A percentile compares a stretch with the other conserved stretches of the same genome.
Evolutionary conservation across 2,888 invertebrate genomes (phyloP).

Genomic region (Hoplodrina blanda): DNA sequence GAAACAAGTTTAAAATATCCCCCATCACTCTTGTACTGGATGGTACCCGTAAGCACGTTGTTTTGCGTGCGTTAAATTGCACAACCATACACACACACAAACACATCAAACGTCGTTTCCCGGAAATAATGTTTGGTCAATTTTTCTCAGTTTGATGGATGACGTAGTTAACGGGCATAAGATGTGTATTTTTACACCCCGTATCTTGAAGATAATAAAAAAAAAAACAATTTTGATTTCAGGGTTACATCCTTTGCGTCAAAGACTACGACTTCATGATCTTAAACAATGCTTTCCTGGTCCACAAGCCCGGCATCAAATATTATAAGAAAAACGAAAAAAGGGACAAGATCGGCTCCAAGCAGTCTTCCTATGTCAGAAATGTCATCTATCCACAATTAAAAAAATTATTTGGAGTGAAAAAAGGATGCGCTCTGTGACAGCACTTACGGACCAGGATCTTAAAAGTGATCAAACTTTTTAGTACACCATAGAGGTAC

Average conservation of each 20-base stretch:
- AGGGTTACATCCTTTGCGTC: slow-evolving; percentile 97
- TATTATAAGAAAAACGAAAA: slow-evolving; percentile 94
- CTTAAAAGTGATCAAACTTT: slow-evolving; percentile 49
- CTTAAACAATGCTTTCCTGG: slow-evolving; percentile 97
- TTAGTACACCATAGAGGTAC: slow-evolving; percentile 50
- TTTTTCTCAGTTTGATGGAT: no score
- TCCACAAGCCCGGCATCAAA: slow-evolving; percentile 98
- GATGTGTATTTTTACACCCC: no score
- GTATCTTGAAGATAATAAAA: not conserved
- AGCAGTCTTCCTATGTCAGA: slow-evolving; percentile 94
- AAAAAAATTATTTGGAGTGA: slow-evolving; percentile 95
- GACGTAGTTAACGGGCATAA: no score
- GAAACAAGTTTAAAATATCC: no score
- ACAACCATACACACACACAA: no score
- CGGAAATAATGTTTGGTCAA: no score
- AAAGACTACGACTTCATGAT: slow-evolving; percentile 98
- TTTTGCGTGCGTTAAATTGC: no score
- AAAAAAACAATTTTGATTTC: slow-evolving; percentile 66
- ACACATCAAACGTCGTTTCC: no score
- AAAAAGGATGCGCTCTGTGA: slow-evolving; percentile 95
- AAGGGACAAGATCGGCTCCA: slow-evolving; percentile 93
- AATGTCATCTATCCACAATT: slow-evolving; percentile 96
- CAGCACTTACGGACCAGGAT: slow-evolving; percentile 52
- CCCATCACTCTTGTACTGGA: no score
- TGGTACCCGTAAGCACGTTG: no score